A percentile compares a stretch with the other conserved stretches of the same genome.
phyloP scores from a whole-genome alignment of 2,113 vertebrate species.

The Trichomycterus rosablanca region DNA sequence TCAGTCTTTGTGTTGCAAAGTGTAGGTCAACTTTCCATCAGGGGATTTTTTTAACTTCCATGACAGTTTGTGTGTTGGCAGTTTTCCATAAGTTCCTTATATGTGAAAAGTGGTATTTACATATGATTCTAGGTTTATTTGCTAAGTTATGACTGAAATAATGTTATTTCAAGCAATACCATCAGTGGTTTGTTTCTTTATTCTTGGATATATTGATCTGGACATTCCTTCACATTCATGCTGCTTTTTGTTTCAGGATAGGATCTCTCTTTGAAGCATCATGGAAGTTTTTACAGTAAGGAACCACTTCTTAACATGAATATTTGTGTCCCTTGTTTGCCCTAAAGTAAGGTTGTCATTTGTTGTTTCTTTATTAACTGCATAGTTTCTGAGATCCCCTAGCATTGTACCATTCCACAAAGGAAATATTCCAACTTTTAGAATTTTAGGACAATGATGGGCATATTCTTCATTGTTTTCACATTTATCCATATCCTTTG shows the following conservation, averaged over 20 bases:
- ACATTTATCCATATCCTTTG: too few relatives aligned
- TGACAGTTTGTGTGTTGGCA: not conserved
- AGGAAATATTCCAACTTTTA: not conserved
- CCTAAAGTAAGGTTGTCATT: not conserved
- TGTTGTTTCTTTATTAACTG: not conserved
- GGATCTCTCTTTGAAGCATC: not conserved
- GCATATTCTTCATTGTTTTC: too few relatives aligned
- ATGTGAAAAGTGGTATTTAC: not conserved
- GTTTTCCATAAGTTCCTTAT: not conserved
- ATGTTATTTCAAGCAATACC: not conserved
- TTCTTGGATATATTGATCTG: not conserved
- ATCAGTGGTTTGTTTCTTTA: not conserved
- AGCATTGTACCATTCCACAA: not conserved
- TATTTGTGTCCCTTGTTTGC: slow-evolving; percentile 3
- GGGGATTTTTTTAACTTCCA: not conserved
- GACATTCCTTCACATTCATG: not conserved
- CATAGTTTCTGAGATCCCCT: not conserved
- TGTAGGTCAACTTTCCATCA: not conserved
- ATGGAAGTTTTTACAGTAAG: not conserved
- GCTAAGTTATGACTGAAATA: not conserved
- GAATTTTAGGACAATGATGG: too few relatives aligned
- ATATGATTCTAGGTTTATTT: not conserved
- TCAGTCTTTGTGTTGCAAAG: not conserved
- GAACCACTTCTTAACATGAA: slow-evolving; percentile 1
- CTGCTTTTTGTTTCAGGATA: not conserved